Percentiles rank a stretch among this genome's conserved stretches.
Conservation (phyloP, 2,888 invertebrate species). For the Acleris literana region DNA sequence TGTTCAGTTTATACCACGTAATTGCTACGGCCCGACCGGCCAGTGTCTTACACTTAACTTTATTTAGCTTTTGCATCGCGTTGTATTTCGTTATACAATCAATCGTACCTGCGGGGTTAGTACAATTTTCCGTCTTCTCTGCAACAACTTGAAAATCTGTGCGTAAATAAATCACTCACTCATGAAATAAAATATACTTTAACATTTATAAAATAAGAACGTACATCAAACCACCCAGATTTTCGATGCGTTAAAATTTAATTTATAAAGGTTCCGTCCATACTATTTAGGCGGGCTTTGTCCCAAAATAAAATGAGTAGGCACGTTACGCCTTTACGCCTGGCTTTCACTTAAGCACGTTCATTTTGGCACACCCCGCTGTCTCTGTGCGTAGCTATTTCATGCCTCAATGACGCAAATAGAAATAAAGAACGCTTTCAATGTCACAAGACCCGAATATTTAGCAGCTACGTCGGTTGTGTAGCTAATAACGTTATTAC, state of each 20-base stretch:
- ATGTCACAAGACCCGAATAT: background rate
- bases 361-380: conserved; percentile 32
- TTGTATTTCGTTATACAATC: no score
- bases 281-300: conserved; percentile 43
- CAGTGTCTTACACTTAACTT: background rate
- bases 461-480: conserved; percentile 1
- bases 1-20: conserved; percentile 12
- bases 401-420: conserved; percentile 13
- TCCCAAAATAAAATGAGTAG: conserved; percentile 43
- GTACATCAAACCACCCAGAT: conserved; percentile 26
- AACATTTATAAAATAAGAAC: no score
- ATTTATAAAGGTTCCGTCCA: conserved; percentile 50
- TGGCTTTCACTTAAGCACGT: conserved; percentile 46
- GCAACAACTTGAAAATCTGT: no score
- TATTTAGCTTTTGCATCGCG: background rate
- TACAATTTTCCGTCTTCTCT: no score
- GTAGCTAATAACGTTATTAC: conserved; percentile 4
- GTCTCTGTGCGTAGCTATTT: conserved; percentile 19
- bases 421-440: conserved; percentile 10
- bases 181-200: no score
- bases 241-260: conserved; percentile 35
- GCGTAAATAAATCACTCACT: no score
- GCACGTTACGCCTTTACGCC: conserved; percentile 40
- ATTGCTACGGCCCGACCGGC: conserved; percentile 17
- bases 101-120: no score